Evolutionary conservation across 2,797 vertebrate genomes (phyloP).

Genomic region (Darevskia nairensis): DNA sequence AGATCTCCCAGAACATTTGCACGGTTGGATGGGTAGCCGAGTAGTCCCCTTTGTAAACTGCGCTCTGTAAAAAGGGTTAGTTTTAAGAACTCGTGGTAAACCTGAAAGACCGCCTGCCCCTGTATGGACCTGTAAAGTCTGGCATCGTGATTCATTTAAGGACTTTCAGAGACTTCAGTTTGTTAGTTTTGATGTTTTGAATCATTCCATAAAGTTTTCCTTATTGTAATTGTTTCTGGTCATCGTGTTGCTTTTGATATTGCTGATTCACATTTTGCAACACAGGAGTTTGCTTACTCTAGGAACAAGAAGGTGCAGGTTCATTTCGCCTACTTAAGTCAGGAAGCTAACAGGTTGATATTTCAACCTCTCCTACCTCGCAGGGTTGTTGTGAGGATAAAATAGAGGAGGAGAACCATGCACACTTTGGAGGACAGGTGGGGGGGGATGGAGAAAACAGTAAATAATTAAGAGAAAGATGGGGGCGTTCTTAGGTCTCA

Average conservation of each 20-base stretch:
- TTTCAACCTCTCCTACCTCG: background rate
- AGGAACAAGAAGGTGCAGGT: no score
- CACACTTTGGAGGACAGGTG: background rate
- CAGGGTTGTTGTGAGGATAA: background rate
- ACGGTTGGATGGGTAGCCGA: constrained; percentile 92
- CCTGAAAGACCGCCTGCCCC: no score
- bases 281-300: no score
- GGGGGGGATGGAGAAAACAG: background rate
- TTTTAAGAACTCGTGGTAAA: background rate
- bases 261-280: no score
- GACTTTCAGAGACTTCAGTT: no score
- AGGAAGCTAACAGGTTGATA: background rate
- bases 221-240: no score
- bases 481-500: background rate
- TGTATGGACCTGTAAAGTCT: no score
- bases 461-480: background rate
- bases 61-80: constrained; percentile 78
- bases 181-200: no score
- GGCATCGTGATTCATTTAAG: no score
- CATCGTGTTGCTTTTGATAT: no score
- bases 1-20: constrained; percentile 95
- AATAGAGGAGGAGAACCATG: background rate
- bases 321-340: background rate
- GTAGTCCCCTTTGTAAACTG: constrained; percentile 94
- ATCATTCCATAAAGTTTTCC: no score